These are phyloP conservation scores for Melierax canorus DNA, from an alignment of 2,113 vertebrate species.

Conservation along the genomic window DNA sequence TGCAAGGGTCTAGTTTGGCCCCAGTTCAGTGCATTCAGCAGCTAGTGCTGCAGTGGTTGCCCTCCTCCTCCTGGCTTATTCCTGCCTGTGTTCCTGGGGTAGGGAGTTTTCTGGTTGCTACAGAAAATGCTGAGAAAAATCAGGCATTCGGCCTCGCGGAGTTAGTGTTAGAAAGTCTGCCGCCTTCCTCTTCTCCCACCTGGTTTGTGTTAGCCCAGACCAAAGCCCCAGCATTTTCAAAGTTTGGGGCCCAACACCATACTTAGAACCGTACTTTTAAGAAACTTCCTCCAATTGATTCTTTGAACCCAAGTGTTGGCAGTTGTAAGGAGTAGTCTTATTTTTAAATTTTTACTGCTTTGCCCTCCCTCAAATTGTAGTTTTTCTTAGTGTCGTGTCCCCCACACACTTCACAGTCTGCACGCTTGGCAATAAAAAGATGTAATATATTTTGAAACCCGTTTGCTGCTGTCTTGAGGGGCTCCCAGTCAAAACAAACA, in stretches of 20 bases:
- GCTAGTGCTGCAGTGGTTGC: not conserved
- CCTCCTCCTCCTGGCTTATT: not conserved
- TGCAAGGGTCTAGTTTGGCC: not conserved
- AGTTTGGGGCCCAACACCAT: constrained; percentile 23
- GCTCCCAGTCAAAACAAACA: not conserved
- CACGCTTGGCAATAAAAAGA: constrained; percentile 80
- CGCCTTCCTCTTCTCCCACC: not conserved
- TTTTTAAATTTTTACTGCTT: constrained; percentile 70
- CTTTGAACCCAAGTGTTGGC: constrained; percentile 64
- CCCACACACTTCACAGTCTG: constrained; percentile 68
- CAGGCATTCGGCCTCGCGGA: not conserved
- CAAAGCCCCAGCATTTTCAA: not conserved
- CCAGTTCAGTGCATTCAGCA: not conserved
- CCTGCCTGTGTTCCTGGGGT: not conserved
- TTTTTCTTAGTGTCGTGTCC: constrained; percentile 54
- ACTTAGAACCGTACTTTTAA: constrained; percentile 55
- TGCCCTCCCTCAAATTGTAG: constrained; percentile 54
- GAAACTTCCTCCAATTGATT: constrained; percentile 43
- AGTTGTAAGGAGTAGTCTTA: constrained; percentile 66
- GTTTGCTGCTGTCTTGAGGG: constrained; percentile 70
- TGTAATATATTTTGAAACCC: constrained; percentile 80
- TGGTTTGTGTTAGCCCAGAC: not conserved
- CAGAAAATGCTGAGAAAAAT: not conserved
- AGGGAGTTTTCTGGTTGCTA: not conserved
- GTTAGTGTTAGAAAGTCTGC: not conserved